These are phyloP conservation scores for Drosophila quadrilineata DNA, from an alignment of 1,140 invertebrate species.

Conservation along the genomic window DNA sequence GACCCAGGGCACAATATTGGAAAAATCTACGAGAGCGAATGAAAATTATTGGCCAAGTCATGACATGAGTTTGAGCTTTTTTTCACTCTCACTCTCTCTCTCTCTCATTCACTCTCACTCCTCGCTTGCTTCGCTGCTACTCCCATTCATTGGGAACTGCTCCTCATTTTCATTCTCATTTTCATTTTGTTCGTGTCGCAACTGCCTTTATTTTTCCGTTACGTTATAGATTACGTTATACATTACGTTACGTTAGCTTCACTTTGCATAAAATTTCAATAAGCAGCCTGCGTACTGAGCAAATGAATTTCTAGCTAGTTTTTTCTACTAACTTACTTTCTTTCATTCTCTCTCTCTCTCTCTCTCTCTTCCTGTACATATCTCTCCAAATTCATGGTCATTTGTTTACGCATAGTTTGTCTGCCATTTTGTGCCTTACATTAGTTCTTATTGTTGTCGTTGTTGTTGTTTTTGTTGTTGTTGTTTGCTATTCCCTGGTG, in stretches of 20 bases:
- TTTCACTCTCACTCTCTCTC: too few species aligned
- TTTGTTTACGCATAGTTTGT: constrained; percentile 59
- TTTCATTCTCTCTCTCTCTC: too few species aligned
- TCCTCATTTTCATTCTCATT: constrained; percentile 34
- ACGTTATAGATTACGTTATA: constrained; percentile 21
- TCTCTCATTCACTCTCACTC: too few species aligned
- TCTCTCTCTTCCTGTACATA: too few species aligned
- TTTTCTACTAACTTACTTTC: too few species aligned
- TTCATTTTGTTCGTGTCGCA: neutral
- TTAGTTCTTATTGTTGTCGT: constrained; percentile 4
- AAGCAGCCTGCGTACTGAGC: constrained; percentile 26
- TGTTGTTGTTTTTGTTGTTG: neutral
- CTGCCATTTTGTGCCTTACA: neutral
- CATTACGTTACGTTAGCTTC: constrained; percentile 20
- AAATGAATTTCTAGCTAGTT: constrained; percentile 66
- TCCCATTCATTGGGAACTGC: too few species aligned
- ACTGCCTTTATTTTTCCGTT: constrained; percentile 10
- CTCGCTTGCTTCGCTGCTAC: too few species aligned
- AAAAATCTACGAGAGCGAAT: constrained; percentile 55
- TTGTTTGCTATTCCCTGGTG: constrained; percentile 29
- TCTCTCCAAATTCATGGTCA: constrained; percentile 40
- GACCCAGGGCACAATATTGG: constrained; percentile 64
- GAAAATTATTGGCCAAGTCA: constrained; percentile 78
- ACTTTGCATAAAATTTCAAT: constrained; percentile 70
- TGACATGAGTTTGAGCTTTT: constrained; percentile 58